These are phyloP conservation scores for Phymatocera aterrima DNA, from an alignment of 2,888 invertebrate species.

Conservation along the genomic window DNA sequence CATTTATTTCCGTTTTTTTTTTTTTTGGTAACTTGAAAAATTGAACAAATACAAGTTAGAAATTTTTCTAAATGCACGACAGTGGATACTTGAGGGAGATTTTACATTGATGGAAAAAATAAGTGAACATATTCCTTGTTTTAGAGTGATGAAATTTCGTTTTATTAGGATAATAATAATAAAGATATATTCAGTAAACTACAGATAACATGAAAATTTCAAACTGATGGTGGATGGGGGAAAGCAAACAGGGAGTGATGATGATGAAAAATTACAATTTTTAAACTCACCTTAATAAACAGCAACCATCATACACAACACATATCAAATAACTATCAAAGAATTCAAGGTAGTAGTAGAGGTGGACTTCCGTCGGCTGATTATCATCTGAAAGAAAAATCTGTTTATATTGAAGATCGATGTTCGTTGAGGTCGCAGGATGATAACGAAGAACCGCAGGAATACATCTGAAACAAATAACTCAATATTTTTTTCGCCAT, in stretches of 20 bases:
- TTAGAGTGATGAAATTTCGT: constrained; percentile 23
- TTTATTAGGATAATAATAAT: constrained; percentile 60
- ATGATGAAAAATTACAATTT: constrained; percentile 44
- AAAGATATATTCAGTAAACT: constrained; percentile 58
- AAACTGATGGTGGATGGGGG: constrained; percentile 48
- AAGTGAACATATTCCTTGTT: too few species aligned
- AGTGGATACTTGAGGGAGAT: too few species aligned
- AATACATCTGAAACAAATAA: constrained; percentile 52
- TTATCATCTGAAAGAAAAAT: constrained; percentile 54
- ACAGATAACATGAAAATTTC: constrained; percentile 55
- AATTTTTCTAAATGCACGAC: too few species aligned
- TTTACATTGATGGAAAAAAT: too few species aligned
- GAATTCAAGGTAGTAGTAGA: too few species aligned
- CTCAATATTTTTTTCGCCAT: constrained; percentile 40
- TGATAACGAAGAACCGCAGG: neutral
- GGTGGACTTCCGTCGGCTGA: neutral
- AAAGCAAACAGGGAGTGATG: constrained; percentile 54
- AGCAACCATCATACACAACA: constrained; percentile 50
- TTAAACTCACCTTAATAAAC: constrained; percentile 63
- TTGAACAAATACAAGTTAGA: too few species aligned
- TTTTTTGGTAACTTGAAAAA: too few species aligned
- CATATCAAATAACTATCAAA: constrained; percentile 51
- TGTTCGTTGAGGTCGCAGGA: neutral
- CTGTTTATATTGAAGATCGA: neutral
- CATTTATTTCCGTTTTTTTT: neutral